These are phyloP conservation scores for Lumbricus terrestris DNA, from an alignment of 2,888 invertebrate species.

Conservation along the genomic window DNA sequence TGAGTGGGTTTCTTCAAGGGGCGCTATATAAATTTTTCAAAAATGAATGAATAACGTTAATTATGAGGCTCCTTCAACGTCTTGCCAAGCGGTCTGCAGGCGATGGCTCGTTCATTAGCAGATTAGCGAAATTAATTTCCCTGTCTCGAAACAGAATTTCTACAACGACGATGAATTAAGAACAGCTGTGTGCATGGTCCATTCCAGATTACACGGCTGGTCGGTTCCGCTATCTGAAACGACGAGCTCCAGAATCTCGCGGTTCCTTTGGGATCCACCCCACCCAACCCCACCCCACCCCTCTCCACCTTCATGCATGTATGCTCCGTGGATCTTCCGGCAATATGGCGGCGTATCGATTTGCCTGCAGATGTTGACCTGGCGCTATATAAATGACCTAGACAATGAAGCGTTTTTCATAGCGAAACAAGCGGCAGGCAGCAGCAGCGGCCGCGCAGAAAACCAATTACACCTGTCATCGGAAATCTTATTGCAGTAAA, in stretches of 20 bases:
- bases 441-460: not conserved
- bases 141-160: not conserved
- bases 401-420: not conserved
- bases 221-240: not conserved
- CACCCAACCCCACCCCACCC: too few species aligned
- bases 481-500: not conserved
- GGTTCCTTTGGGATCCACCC: too few species aligned
- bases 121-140: not conserved
- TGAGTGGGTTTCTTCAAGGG: too few species aligned
- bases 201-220: not conserved
- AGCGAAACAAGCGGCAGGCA: not conserved
- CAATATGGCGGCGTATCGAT: not conserved
- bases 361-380: not conserved
- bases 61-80: not conserved
- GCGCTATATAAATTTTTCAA: too few species aligned
- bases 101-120: not conserved
- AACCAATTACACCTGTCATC: not conserved
- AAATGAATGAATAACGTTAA: too few species aligned
- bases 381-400: not conserved
- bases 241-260: not conserved
- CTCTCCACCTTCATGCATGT: too few species aligned
- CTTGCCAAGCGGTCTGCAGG: not conserved
- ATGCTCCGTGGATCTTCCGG: not conserved
- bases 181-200: not conserved
- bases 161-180: not conserved